These are phyloP conservation scores for Chloropsis cyanopogon DNA, from an alignment of 2,113 vertebrate species.

Conservation along the genomic window DNA sequence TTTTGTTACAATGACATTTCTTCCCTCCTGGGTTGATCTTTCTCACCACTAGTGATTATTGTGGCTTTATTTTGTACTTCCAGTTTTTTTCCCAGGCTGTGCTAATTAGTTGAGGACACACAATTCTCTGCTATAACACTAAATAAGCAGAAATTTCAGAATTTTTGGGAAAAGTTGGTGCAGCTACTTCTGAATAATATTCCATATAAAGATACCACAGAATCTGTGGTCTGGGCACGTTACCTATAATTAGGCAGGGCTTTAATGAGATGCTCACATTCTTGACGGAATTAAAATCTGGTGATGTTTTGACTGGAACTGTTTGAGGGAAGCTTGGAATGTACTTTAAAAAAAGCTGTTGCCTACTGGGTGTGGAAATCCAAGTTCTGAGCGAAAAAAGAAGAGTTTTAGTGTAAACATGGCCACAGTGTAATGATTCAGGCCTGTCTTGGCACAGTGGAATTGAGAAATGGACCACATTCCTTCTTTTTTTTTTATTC, in stretches of 20 bases:
- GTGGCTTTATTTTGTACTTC: background rate
- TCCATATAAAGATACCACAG: background rate
- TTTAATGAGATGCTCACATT: slow-evolving; percentile 59
- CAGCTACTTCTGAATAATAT: background rate
- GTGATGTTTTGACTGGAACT: slow-evolving; percentile 55
- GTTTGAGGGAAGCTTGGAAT: slow-evolving; percentile 60
- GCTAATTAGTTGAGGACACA: background rate
- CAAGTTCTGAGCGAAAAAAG: background rate
- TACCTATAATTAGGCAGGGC: slow-evolving; percentile 48
- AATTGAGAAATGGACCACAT: background rate
- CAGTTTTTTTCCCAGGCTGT: background rate
- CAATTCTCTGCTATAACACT: background rate
- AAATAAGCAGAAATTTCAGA: background rate
- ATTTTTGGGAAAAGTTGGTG: background rate
- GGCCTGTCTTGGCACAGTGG: background rate
- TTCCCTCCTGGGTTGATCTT: background rate
- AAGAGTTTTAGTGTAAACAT: slow-evolving; percentile 33
- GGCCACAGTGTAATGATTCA: slow-evolving; percentile 46
- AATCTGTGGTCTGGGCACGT: slow-evolving; percentile 37
- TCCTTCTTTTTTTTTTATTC: background rate
- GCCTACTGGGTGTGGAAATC: slow-evolving; percentile 52
- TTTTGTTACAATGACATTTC: background rate
- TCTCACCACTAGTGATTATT: background rate
- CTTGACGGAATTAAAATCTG: slow-evolving; percentile 49
- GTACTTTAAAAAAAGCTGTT: slow-evolving; percentile 25